Evolutionary conservation across 2,113 vertebrate species (phyloP), one percentile per base, ranked within the genome.

Genomic region (Chascanopsetta lugubris): DNA sequence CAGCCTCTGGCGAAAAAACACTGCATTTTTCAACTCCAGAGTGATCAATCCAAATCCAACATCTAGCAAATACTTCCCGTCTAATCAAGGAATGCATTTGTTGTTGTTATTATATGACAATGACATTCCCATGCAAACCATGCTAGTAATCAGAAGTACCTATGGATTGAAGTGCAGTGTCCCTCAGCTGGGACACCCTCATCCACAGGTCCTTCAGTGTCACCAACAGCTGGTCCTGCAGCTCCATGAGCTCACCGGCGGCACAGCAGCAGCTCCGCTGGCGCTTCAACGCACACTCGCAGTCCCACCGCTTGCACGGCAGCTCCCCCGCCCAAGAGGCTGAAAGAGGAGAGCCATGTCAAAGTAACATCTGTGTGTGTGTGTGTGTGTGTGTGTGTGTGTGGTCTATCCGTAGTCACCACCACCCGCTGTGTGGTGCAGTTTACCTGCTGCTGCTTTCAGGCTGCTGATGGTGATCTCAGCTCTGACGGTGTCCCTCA

Each of bases 211-310:
- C 32, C 20, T 43, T 34, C 8, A 83, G 9, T 12, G 61, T 60
- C 0, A 15, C 3, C 1, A 61, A 77, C 18, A 72, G 57, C 5
- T 60, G 24, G 12, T 83, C 72, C 32, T 83, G 59, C 32, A 65
- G 24, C 3, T 42, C 18, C 18, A 40, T 20, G 20, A 81, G 49
- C 7, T 78, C 72, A 0, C 18, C 2, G 27, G 25, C n/a, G 2
- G 54, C 83, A 50, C 87, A 89, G 62, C 84, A 86, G 64, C 87
- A 87, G 42, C 84, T 51, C 3, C 34, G 53, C 56, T 74, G 55
- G 15, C 8, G 45, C 8, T 18, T 73, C 51, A 86, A 82, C 0
- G 62, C 66, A 49, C 87, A 86, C 0, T 83, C 60, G 29, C 85
- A 88, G 78, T 85, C 68, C 82, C 67, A 86, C 22, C 46, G 27